Base-by-base conservation (phyloP, 2,888 invertebrate species). In the Sinodicranocentrus sp. region DNA sequence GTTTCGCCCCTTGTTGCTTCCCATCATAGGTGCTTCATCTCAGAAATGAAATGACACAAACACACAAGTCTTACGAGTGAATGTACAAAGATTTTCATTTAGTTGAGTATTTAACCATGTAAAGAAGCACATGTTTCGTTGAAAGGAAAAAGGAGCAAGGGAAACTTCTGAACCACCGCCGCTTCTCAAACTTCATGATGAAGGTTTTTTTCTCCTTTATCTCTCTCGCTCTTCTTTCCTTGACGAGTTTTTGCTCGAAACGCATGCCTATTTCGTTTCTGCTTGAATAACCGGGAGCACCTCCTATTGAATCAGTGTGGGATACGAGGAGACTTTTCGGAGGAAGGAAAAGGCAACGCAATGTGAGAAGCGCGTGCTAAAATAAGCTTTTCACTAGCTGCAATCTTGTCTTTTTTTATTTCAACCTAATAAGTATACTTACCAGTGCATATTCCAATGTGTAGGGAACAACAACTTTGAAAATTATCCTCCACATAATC, bases 361-460 rank as follows among this genome's bases (percentile, higher is more conserved):
- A 73, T 65, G 82, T 82, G 82, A 82, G 76, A 65, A 65, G 70
- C 76, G 76, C 83, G 76, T 83, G 83, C 83, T 83, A 83, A 83
- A 83, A 83, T 83, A 83, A 83, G 83, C 59, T 52, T 75, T 82
- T 63, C 68, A 72, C 72, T 44, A 21, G 65, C 73, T 63, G 23
- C 59, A 44, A 17, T 23, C 28, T 25, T 71, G 25, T 23, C 23
- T n/a, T 52, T 52, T 17, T 52, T 43, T 6, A 67, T 43, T 21
- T 67, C 39, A 67, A 19, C 44, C n/a, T n/a, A n/a, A n/a, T n/a
- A n/a, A n/a, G n/a, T n/a, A n/a, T n/a, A n/a, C n/a, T n/a, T n/a
- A n/a, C n/a, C n/a, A n/a, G n/a, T n/a, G n/a, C n/a, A n/a, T n/a
- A n/a, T n/a, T n/a, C n/a, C n/a, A n/a, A n/a, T n/a, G n/a, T n/a